A percentile compares a stretch with the other conserved stretches of the same genome.
phyloP scores from a whole-genome alignment of 2,797 vertebrate genomes.

The Phoxinus dragarum region DNA sequence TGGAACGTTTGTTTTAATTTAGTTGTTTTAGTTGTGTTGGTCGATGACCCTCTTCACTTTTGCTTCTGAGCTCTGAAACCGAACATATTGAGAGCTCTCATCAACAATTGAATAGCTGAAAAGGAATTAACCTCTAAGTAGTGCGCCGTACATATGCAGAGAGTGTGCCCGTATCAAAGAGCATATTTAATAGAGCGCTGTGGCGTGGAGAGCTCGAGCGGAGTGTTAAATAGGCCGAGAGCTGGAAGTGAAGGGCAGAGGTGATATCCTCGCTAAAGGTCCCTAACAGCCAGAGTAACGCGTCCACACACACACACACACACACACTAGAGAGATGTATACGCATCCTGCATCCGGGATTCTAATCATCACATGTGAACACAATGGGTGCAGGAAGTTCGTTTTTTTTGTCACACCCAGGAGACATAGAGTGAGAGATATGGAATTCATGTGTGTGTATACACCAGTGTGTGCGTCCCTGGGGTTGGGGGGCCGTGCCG shows the following conservation, averaged over 20 bases:
- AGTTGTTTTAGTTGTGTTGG: slow-evolving; percentile 31
- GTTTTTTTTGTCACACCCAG: slow-evolving; percentile 31
- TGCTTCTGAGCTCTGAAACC: slow-evolving; percentile 14
- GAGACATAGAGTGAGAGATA: slow-evolving; percentile 25
- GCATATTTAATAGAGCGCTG: slow-evolving; percentile 55
- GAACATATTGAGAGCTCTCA: slow-evolving; percentile 55
- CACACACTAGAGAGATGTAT: not conserved
- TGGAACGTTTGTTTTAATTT: slow-evolving; percentile 23
- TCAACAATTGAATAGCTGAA: slow-evolving; percentile 56
- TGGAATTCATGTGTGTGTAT: slow-evolving; percentile 59
- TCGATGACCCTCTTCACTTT: slow-evolving; percentile 38
- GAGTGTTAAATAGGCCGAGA: slow-evolving; percentile 56
- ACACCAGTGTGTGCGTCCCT: slow-evolving; percentile 64
- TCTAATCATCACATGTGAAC: slow-evolving; percentile 28
- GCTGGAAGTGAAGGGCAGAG: slow-evolving; percentile 55
- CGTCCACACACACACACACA: slow-evolving; percentile 7
- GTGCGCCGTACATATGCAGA: slow-evolving; percentile 48
- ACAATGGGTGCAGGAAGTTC: slow-evolving; percentile 28
- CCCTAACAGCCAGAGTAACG: slow-evolving; percentile 38
- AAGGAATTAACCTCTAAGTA: slow-evolving; percentile 60
- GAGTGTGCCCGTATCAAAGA: slow-evolving; percentile 55
- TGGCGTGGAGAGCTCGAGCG: slow-evolving; percentile 42
- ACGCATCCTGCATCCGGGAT: not conserved
- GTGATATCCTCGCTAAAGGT: slow-evolving; percentile 53
- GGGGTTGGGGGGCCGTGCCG: slow-evolving; percentile 81